Percentiles rank a stretch among this genome's conserved stretches.
phyloP scores from a whole-genome alignment of 1,140 invertebrate species.

The Idris sp. region DNA sequence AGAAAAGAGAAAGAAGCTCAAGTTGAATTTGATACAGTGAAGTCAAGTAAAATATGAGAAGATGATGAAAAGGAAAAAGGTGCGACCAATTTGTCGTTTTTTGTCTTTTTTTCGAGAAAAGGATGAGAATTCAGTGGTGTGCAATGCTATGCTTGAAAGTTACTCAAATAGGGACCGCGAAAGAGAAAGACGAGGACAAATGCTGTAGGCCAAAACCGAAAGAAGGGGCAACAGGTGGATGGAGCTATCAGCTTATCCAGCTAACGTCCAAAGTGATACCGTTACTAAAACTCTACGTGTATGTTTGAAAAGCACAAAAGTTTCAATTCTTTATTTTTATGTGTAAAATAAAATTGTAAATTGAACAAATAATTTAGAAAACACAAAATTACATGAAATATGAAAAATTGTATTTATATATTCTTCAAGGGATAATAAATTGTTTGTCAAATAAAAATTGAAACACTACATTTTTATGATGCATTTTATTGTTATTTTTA shows the following conservation, averaged over 20 bases:
- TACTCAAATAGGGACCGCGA: constrained; percentile 32
- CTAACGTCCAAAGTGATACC: constrained; percentile 72
- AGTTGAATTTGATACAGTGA: constrained; percentile 40
- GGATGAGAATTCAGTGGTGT: constrained; percentile 42
- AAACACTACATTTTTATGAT: too few species aligned
- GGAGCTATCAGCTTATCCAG: constrained; percentile 77
- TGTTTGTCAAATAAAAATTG: too few species aligned
- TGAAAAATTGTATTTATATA: too few species aligned
- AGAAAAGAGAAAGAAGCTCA: constrained; percentile 25
- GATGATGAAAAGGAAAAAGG: constrained; percentile 40
- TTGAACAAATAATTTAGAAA: too few species aligned
- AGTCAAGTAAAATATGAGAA: constrained; percentile 47
- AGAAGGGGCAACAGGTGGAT: constrained; percentile 78
- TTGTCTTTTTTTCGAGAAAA: constrained; percentile 45
- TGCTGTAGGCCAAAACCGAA: constrained; percentile 64
- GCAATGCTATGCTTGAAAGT: constrained; percentile 37
- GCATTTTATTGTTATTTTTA: too few species aligned
- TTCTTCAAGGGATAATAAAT: too few species aligned
- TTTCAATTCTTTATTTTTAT: too few species aligned
- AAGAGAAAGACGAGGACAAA: constrained; percentile 61
- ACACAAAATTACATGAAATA: too few species aligned
- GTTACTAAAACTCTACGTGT: constrained; percentile 61
- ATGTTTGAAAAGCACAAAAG: constrained; percentile 56
- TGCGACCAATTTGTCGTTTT: constrained; percentile 52
- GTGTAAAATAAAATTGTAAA: too few species aligned